Percentiles rank a stretch among this genome's conserved stretches.
Evolutionary conservation across 1,140 invertebrate species (phyloP).

Genomic region (Palaemon carinicauda): DNA sequence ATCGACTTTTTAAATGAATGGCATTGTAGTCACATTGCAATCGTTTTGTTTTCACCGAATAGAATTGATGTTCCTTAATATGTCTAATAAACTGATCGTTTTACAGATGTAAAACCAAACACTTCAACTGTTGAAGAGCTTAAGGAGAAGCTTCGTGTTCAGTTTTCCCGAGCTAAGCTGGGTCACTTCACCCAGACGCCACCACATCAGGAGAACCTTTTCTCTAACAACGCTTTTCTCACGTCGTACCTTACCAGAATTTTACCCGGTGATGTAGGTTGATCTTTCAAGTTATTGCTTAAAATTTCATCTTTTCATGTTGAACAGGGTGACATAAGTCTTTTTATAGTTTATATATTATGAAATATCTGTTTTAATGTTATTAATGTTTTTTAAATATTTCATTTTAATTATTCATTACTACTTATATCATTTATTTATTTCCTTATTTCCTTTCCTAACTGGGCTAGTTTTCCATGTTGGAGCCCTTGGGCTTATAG

Average conservation of each 20-base stretch:
- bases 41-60: too few relatives aligned
- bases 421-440: too few relatives aligned
- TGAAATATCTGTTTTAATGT: neutral
- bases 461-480: too few relatives aligned
- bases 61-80: too few relatives aligned
- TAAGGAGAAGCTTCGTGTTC: constrained; percentile 17
- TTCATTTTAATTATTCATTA: too few relatives aligned
- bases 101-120: neutral
- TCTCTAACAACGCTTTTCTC: constrained; percentile 37
- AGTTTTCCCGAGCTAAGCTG: constrained; percentile 35
- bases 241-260: constrained; percentile 36
- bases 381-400: neutral
- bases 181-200: constrained; percentile 39
- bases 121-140: neutral
- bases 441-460: too few relatives aligned
- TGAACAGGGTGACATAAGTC: too few relatives aligned
- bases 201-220: constrained; percentile 38
- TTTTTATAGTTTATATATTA: too few relatives aligned
- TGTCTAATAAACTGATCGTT: neutral
- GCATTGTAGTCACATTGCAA: too few relatives aligned
- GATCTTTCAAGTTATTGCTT: neutral
- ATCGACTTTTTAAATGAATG: too few relatives aligned
- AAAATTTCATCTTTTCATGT: too few relatives aligned
- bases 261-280: constrained; percentile 13
- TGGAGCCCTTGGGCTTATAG: too few relatives aligned